Conservation (phyloP, 1,140 invertebrate species). For the Berghia stephanieae region DNA sequence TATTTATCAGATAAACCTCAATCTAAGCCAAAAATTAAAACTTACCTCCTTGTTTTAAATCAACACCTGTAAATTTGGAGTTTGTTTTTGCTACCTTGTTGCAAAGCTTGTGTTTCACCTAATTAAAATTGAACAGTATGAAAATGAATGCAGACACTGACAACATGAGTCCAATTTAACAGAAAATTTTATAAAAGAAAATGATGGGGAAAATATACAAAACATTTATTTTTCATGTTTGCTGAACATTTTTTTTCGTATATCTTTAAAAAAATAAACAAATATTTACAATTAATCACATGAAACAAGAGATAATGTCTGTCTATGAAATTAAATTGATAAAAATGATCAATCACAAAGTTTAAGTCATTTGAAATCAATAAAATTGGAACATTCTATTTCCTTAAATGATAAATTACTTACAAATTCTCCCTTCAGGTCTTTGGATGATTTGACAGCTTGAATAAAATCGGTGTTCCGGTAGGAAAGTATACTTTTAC, state of each 20-base stretch:
- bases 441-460: conserved; percentile 28
- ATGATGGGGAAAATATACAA: neutral
- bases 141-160: neutral
- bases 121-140: neutral
- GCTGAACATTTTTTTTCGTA: neutral
- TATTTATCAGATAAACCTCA: neutral
- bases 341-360: neutral
- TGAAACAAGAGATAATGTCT: neutral
- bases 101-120: conserved; percentile 68
- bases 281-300: neutral
- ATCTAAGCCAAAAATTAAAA: neutral
- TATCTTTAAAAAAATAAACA: neutral
- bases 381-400: too few relatives aligned
- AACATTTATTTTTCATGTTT: too few relatives aligned
- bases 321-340: neutral
- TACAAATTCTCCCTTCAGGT: conserved; percentile 46
- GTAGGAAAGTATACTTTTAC: conserved; percentile 1
- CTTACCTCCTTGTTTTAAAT: conserved; percentile 32
- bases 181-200: neutral
- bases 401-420: too few relatives aligned
- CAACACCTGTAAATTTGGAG: conserved; percentile 37
- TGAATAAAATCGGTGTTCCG: neutral
- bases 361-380: too few relatives aligned
- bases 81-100: conserved; percentile 54
- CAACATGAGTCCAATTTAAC: neutral